Base-by-base conservation (phyloP, 2,888 invertebrate species). In the Venustoraphidia nigricollis region DNA sequence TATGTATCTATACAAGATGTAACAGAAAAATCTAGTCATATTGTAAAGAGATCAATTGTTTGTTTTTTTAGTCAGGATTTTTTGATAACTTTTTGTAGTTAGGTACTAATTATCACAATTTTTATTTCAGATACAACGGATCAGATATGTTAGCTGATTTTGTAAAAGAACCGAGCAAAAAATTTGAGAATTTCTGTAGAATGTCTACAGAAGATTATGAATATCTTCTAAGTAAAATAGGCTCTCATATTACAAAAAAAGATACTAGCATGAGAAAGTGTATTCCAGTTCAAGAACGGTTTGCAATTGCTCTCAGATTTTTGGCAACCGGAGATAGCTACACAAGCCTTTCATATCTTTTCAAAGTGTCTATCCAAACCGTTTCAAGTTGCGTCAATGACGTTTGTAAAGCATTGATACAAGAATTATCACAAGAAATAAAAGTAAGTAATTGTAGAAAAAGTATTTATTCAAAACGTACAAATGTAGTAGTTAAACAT, bases 141-240 rank as follows among this genome's bases (percentile, higher is more conserved):
- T 34, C 46, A 36, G 41, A 49, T 45, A 46, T 49, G 46, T 46
- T 49, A 42, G 27, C n/a, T 17, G 49, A 49, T 46, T 49, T 46
- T 36, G 14, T 39, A n/a, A 48, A 41, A 48, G 27, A 11, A 35
- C 45, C 10, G 48, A 47, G 36, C 54, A 54, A 34, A 44, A 53
- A 34, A 45, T 55, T 17, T 38, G 44, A 50, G 49, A 43, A 49
- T 39, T 45, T 49, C 14, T 49, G 49, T 49, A 46, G 41, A 49
- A 49, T 49, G 46, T 49, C 46, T 36, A 8, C 37, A 17, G 45
- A 46, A 46, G 49, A 49, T 46, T 49, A 39, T n/a, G n/a, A n/a
- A n/a, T n/a, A n/a, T n/a, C n/a, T n/a, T n/a, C n/a, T n/a, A n/a
- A n/a, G n/a, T n/a, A 41, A 46, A 49, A 36, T 48, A 38, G 44